Percentiles rank a stretch among this genome's conserved stretches.
phyloP scores from a whole-genome alignment of 2,113 vertebrate genomes.

The Grallaria varia region DNA sequence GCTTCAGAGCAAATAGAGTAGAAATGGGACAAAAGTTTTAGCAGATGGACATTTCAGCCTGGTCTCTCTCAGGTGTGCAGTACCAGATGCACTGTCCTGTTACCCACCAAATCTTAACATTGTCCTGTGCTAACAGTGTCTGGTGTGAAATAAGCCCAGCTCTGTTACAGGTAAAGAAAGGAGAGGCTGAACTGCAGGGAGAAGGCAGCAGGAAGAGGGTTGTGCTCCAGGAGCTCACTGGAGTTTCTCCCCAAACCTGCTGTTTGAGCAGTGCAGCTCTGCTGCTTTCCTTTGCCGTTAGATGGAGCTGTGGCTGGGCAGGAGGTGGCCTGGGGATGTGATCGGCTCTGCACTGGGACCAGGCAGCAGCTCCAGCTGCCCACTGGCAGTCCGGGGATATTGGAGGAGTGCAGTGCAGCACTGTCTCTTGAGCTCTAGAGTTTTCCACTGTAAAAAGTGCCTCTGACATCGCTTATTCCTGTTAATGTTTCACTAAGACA shows the following conservation, averaged over 20 bases:
- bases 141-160: not conserved
- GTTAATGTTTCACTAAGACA: not conserved
- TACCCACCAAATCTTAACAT: not conserved
- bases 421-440: not conserved
- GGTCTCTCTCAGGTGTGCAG: not conserved
- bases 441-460: not conserved
- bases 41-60: not conserved
- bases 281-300: not conserved
- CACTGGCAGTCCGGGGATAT: rapidly evolving
- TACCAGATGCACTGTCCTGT: not conserved
- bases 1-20: not conserved
- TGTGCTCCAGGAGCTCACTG: not conserved
- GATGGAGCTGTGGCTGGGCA: slow-evolving; percentile 48
- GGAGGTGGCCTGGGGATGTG: not conserved
- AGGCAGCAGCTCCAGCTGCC: not conserved
- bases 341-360: rapidly evolving
- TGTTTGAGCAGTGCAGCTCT: not conserved
- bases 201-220: not conserved
- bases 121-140: not conserved
- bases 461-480: not conserved
- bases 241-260: not conserved
- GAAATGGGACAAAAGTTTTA: not conserved
- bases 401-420: not conserved
- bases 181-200: not conserved
- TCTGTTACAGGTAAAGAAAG: not conserved